These are phyloP conservation scores for Chlorops oryzae DNA, from an alignment of 1,140 invertebrate genomes.

Conservation along the genomic window DNA sequence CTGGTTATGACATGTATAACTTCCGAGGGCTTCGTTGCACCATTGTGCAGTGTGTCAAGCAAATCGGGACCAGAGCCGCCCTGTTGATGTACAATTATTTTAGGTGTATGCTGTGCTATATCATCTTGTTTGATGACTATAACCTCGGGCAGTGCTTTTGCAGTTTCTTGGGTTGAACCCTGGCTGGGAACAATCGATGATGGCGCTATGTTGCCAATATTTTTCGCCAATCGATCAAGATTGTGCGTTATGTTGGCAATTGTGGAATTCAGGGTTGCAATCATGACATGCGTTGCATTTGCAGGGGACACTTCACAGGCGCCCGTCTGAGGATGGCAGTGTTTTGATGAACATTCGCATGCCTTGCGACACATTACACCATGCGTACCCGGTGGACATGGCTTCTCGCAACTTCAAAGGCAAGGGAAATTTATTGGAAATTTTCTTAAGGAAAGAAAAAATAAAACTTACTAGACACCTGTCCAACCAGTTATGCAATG, in stretches of 20 bases:
- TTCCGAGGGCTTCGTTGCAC: constrained; percentile 27
- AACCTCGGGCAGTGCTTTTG: constrained; percentile 32
- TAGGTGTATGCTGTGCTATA: constrained; percentile 29
- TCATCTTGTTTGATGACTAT: constrained; percentile 39
- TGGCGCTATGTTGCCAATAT: constrained; percentile 42
- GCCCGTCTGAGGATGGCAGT: constrained; percentile 39
- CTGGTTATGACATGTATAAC: constrained; percentile 44
- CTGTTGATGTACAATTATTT: constrained; percentile 43
- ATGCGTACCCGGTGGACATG: constrained; percentile 38
- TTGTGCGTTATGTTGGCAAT: constrained; percentile 48
- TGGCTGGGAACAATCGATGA: constrained; percentile 6
- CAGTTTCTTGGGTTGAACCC: constrained; percentile 3
- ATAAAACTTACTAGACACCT: constrained; percentile 33
- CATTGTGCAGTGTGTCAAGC: constrained; percentile 33
- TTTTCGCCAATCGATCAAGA: constrained; percentile 48
- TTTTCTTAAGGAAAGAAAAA: not conserved
- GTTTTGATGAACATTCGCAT: constrained; percentile 37
- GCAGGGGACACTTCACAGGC: constrained; percentile 18
- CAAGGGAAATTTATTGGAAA: not conserved
- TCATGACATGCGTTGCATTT: constrained; percentile 39
- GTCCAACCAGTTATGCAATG: constrained; percentile 42
- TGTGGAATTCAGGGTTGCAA: constrained; percentile 38
- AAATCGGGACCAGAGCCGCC: constrained; percentile 16
- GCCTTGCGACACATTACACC: constrained; percentile 41
- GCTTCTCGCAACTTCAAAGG: constrained; percentile 35